These are phyloP conservation scores for Girardinichthys multiradiatus DNA, from an alignment of 2,113 vertebrate genomes.

Conservation along the genomic window DNA sequence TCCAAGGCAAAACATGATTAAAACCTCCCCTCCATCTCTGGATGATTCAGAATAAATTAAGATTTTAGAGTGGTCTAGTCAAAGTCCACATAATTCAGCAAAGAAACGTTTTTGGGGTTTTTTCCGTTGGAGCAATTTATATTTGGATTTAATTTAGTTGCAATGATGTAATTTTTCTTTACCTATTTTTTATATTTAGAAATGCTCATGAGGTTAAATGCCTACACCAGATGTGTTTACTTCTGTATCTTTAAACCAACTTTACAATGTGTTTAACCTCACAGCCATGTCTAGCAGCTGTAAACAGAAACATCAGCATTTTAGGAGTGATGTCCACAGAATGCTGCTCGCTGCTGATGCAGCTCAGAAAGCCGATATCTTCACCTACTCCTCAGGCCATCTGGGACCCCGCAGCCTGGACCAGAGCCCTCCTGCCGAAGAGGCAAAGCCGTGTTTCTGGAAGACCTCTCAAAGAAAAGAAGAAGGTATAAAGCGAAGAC, in stretches of 20 bases:
- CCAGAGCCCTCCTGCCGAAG: constrained; percentile 46
- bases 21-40: too few species aligned
- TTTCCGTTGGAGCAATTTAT: too few species aligned
- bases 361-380: constrained; percentile 72
- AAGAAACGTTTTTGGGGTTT: neutral
- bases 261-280: neutral
- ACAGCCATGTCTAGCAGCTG: constrained; percentile 48
- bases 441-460: constrained; percentile 52
- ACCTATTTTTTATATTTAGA: too few species aligned
- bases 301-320: constrained; percentile 18
- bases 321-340: constrained; percentile 35
- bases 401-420: constrained; percentile 73
- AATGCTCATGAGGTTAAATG: too few species aligned
- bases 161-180: too few species aligned
- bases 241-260: neutral
- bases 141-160: too few species aligned
- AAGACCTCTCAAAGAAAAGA: constrained; percentile 37
- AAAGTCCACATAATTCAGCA: neutral
- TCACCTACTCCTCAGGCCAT: constrained; percentile 73
- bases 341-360: constrained; percentile 73
- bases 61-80: neutral
- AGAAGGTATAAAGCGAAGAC: constrained; percentile 5
- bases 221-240: too few species aligned
- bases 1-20: too few species aligned
- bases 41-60: neutral